Percentiles rank a stretch among this genome's conserved stretches.
Evolutionary conservation across 2,888 invertebrate species (phyloP).

Genomic region (Andrena praecox): DNA sequence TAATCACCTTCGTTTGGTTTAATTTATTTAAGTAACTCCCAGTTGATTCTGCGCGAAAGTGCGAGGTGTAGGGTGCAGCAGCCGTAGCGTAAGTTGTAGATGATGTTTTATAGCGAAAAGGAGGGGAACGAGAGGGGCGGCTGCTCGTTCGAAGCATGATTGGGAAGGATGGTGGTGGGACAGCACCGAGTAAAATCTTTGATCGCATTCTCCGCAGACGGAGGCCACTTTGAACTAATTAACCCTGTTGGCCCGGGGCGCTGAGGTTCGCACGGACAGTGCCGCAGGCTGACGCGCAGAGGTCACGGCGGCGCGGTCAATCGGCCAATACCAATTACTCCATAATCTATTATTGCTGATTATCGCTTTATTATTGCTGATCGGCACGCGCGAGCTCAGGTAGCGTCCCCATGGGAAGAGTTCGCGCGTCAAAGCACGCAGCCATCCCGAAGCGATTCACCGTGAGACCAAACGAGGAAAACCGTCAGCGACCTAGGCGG

Average conservation of each 20-base stretch:
- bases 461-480: neutral
- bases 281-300: conserved; percentile 61
- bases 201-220: conserved; percentile 61
- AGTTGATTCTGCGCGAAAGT: neutral
- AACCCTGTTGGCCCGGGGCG: conserved; percentile 74
- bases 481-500: neutral
- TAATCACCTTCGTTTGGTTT: too few species aligned
- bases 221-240: conserved; percentile 75
- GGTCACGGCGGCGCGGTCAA: conserved; percentile 79
- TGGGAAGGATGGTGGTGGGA: conserved; percentile 34
- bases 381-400: conserved; percentile 62
- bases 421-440: too few species aligned
- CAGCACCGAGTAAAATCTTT: conserved; percentile 53
- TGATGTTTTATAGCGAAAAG: neutral
- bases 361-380: conserved; percentile 77
- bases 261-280: conserved; percentile 77
- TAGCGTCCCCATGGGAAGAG: conserved; percentile 21
- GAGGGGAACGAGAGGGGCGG: neutral
- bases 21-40: too few species aligned
- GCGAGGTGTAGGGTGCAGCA: neutral
- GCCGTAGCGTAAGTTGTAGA: neutral
- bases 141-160: neutral
- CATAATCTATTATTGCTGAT: conserved; percentile 78
- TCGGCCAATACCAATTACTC: conserved; percentile 81
- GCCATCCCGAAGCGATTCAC: neutral